phyloP scores from a whole-genome alignment of 2,113 vertebrate species.

The Cervus canadensis region DNA sequence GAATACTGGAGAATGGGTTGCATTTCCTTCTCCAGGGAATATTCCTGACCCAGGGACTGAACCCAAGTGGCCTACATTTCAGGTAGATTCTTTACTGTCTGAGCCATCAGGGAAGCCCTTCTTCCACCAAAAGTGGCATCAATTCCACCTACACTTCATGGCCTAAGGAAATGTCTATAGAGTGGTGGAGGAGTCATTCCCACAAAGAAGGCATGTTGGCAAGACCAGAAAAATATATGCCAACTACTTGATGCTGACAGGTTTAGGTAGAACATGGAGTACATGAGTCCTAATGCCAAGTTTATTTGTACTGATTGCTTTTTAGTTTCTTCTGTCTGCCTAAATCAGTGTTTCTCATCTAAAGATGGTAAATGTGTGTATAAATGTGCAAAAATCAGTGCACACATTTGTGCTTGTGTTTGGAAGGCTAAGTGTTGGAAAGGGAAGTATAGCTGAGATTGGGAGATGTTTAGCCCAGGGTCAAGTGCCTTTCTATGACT shows the following conservation, averaged over 20 bases:
- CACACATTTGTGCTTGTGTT: not conserved
- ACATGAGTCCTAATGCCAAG: not conserved
- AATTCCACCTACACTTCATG: rapidly evolving
- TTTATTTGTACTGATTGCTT: not conserved
- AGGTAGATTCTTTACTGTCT: not conserved
- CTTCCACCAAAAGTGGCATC: not conserved
- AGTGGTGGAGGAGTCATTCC: not conserved
- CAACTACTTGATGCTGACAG: not conserved
- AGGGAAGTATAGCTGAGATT: not conserved
- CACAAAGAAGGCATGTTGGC: not conserved
- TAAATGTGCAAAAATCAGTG: not conserved
- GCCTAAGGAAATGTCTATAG: not conserved
- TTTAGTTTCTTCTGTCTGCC: not conserved
- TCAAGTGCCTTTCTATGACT: not conserved
- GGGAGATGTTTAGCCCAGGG: not conserved
- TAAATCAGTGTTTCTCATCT: not conserved
- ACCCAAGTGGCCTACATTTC: not conserved
- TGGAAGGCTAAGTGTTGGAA: not conserved
- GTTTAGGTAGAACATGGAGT: not conserved
- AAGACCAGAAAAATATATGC: not conserved
- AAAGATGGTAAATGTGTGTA: not conserved
- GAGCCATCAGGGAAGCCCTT: not conserved
- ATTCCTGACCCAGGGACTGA: not conserved
- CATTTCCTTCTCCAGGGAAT: not conserved
- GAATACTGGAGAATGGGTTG: not conserved